Base-by-base conservation (phyloP, 2,888 invertebrate species). In the Myopa testacea region DNA sequence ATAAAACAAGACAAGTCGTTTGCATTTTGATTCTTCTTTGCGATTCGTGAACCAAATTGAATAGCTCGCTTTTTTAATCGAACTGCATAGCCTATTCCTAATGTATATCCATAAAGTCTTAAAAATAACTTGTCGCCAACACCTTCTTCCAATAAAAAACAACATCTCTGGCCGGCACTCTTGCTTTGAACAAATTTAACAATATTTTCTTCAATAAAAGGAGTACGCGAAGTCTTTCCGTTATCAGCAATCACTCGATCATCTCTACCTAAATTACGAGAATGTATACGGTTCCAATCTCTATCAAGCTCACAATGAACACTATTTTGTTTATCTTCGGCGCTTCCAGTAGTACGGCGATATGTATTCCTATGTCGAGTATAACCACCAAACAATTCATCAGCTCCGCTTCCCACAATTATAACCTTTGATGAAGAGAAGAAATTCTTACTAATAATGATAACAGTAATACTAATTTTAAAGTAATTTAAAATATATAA, bases 1-100 rank as follows among this genome's bases (percentile, higher is more conserved):
- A 85, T 79, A 65, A 81, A 82, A 0, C 67, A n/a, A 0, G 97
- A 97, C 78, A 93, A 84, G 86, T 96, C 94, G 85, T 92, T 92
- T 4, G 95, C 98, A 87, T 96, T 96, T 90, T 98, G 96, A 87
- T 95, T 96, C 70, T 93, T 93, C 88, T 96, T 95, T 6, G 97
- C 99, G 85, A 99, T 98, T 86, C 96, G 92, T 0, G 97, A 97
- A 14, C 99, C 99, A 91, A 99, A 99, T 88, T 99, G 99, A 83
- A 99, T 93, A 0, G 99, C 99, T 87, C 97, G 90, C 89, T 99
- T 99, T 65, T 96, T 96, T 71, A 96, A 92, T 65, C 89, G 88
- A 5, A 94, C 92, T 6, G 93, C 93, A 75, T 90, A 89, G 80
- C 87, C 87, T 58, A 96, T 90, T 1, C 95, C 95, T 58, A 96